These are phyloP conservation scores for Morus bassanus DNA, from an alignment of 2,797 vertebrate genomes.

Conservation along the genomic window DNA sequence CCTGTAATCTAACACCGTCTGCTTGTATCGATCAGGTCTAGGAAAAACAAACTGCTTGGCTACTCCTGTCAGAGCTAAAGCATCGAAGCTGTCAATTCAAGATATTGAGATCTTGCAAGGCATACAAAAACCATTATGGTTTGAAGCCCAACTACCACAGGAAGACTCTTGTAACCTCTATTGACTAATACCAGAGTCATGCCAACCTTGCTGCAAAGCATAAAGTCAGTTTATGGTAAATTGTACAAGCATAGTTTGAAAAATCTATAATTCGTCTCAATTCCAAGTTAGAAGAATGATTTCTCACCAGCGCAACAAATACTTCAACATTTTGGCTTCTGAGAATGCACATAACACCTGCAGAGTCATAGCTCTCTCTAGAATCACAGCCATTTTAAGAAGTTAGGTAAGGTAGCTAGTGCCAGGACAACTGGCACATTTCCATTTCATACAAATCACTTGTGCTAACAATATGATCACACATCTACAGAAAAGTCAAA, in stretches of 20 bases:
- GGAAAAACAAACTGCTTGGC: background rate
- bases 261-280: background rate
- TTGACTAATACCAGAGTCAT: background rate
- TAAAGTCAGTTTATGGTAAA: background rate
- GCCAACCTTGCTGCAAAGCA: background rate
- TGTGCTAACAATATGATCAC: background rate
- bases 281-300: background rate
- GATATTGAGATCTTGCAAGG: background rate
- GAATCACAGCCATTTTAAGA: background rate
- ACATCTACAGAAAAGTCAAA: background rate
- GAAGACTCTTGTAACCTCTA: background rate
- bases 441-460: background rate
- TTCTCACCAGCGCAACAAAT: background rate
- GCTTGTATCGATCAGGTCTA: background rate
- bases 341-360: background rate
- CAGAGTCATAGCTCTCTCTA: background rate
- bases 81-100: background rate
- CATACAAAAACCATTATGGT: background rate
- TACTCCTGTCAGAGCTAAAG: background rate
- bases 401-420: background rate
- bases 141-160: background rate
- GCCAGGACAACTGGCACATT: constrained; percentile 7
- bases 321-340: background rate
- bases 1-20: background rate
- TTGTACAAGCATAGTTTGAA: background rate